Evolutionary conservation across 2,888 invertebrate species (phyloP).

Genomic region (Amorpha juglandis): DNA sequence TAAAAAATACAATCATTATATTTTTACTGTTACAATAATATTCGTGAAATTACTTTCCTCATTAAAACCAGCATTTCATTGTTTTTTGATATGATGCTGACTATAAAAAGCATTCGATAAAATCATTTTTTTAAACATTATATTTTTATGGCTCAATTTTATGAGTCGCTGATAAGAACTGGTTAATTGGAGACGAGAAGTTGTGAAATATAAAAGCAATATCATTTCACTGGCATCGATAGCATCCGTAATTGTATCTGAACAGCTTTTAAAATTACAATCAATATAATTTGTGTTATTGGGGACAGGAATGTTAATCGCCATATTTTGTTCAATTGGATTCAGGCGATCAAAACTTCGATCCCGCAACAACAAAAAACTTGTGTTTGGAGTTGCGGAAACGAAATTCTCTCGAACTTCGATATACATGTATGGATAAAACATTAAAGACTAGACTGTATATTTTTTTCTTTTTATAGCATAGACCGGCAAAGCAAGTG

Average conservation of each 20-base stretch:
- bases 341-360: not conserved
- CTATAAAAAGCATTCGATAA: constrained; percentile 10
- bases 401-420: too few species aligned
- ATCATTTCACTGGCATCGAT: not conserved
- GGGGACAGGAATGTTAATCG: not conserved
- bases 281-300: not conserved
- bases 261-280: not conserved
- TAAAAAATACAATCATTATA: not conserved
- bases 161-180: constrained; percentile 9
- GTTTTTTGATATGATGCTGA: constrained; percentile 11
- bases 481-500: too few species aligned
- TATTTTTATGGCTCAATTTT: constrained; percentile 23
- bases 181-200: constrained; percentile 5
- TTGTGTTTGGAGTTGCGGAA: too few species aligned
- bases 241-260: not conserved
- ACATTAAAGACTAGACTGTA: too few species aligned
- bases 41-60: not conserved
- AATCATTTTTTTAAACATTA: constrained; percentile 12
- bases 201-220: constrained; percentile 18
- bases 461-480: too few species aligned
- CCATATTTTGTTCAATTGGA: not conserved
- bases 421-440: too few species aligned
- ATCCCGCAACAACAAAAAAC: too few species aligned
- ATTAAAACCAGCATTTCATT: constrained; percentile 17
- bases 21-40: constrained; percentile 17